phyloP scores from a whole-genome alignment of 2,113 vertebrate species.

The Oncorhynchus keta region DNA sequence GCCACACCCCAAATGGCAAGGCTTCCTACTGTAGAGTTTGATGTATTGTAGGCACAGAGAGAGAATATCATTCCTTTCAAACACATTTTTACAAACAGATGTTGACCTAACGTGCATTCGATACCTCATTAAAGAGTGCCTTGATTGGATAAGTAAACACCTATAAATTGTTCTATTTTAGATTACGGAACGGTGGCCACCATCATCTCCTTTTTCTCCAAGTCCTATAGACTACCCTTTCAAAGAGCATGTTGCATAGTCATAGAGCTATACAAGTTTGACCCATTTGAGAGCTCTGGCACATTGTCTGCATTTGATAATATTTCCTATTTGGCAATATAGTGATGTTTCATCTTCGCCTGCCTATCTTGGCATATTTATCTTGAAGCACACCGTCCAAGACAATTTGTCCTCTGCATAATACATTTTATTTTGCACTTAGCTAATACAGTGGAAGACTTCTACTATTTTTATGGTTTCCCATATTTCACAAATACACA shows the following conservation, averaged over 20 bases:
- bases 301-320: no score
- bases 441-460: neutral
- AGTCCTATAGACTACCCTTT: no score
- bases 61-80: neutral
- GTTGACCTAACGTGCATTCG: neutral
- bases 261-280: no score
- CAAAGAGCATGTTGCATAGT: no score
- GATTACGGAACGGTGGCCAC: no score
- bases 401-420: no score
- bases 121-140: neutral
- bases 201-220: no score
- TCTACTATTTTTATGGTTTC: neutral
- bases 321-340: neutral
- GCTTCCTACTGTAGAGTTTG: neutral
- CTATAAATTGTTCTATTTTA: neutral
- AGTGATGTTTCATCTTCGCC: neutral
- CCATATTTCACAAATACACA: conserved; percentile 29
- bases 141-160: neutral
- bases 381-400: neutral
- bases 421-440: neutral
- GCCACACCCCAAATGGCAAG: neutral
- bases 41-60: neutral
- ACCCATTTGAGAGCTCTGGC: no score
- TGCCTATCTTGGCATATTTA: neutral
- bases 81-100: neutral